phyloP scores from a whole-genome alignment of 2,113 vertebrate species.

The Gracilinanus agilis region DNA sequence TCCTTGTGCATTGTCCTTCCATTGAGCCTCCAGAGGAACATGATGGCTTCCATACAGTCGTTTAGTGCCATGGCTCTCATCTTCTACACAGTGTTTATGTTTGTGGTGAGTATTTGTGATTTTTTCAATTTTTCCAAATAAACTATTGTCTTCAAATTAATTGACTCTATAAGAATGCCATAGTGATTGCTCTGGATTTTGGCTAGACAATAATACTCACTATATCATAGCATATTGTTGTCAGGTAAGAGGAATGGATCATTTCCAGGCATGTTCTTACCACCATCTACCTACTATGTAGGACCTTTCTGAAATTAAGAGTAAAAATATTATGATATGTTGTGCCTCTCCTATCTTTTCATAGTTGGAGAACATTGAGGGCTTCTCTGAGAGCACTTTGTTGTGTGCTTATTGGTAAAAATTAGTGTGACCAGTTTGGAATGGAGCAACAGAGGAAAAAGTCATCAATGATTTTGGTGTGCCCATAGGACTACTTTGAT shows the following conservation, averaged over 20 bases:
- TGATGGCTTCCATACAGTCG: constrained; percentile 99
- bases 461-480: neutral
- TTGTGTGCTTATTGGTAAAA: neutral
- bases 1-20: constrained; percentile 96
- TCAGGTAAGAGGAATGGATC: neutral
- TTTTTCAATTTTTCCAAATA: neutral
- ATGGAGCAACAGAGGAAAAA: neutral
- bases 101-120: constrained; percentile 91
- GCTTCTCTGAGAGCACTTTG: neutral
- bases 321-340: neutral
- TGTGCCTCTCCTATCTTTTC: neutral
- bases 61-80: constrained; percentile 99
- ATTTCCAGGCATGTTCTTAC: neutral
- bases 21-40: constrained; percentile 97
- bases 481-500: neutral
- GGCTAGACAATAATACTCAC: neutral
- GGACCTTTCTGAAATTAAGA: neutral
- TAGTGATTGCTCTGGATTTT: neutral
- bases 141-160: neutral
- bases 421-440: neutral
- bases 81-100: constrained; percentile 97
- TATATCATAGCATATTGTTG: neutral
- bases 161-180: neutral
- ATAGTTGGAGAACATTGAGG: neutral
- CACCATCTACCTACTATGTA: accelerated